Percentiles rank a stretch among this genome's conserved stretches.
Evolutionary conservation across 37 sponge, comb jelly and placozoan genomes (phyloP).

Genomic region (Axinella damicornis): DNA sequence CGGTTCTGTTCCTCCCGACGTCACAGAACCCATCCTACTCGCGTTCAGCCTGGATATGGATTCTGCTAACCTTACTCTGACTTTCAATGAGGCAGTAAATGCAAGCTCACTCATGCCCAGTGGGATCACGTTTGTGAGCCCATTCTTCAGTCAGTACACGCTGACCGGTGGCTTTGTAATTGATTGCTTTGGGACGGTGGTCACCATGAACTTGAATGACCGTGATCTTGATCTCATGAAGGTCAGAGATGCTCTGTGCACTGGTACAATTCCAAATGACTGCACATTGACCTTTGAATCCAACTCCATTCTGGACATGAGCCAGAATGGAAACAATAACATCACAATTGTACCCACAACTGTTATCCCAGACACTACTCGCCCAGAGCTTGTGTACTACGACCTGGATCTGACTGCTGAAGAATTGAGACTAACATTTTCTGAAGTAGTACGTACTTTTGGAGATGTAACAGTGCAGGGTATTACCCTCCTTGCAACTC

Average conservation of each 20-base stretch:
- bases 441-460: constrained; percentile 64
- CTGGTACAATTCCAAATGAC: constrained; percentile 12
- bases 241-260: constrained; percentile 32
- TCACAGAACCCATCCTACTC: constrained; percentile 56
- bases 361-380: constrained; percentile 61
- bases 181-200: constrained; percentile 60
- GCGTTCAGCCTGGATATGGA: constrained; percentile 83
- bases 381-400: constrained; percentile 80
- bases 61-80: constrained; percentile 77
- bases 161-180: constrained; percentile 87
- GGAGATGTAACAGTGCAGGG: neutral
- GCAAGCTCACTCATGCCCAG: constrained; percentile 58
- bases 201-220: constrained; percentile 78
- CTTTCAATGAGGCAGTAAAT: constrained; percentile 89
- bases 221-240: constrained; percentile 82
- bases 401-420: constrained; percentile 82
- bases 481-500: constrained; percentile 60
- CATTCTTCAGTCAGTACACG: neutral
- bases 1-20: constrained; percentile 48
- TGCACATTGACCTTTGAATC: constrained; percentile 54
- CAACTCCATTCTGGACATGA: constrained; percentile 77
- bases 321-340: constrained; percentile 41
- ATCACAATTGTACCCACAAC: constrained; percentile 6
- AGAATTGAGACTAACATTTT: constrained; percentile 81
- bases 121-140: constrained; percentile 34